Evolutionary conservation across 2,797 vertebrate species (phyloP).

Genomic region (Agapornis canus): DNA sequence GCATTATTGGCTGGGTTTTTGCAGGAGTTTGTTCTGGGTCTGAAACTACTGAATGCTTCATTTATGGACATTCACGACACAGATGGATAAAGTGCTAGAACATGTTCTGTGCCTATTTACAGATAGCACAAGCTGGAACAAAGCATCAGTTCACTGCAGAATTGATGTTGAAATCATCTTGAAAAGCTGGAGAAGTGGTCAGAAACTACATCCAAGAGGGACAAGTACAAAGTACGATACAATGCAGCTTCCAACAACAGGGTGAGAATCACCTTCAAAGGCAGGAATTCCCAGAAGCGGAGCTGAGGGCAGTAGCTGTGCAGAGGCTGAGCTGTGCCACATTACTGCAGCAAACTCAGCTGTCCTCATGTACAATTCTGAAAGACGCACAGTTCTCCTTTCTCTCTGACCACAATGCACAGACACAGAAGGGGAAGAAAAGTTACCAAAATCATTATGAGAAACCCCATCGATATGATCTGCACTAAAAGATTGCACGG

Average conservation of each 20-base stretch:
- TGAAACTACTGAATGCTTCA: background rate
- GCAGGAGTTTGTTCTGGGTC: background rate
- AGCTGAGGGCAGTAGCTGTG: background rate
- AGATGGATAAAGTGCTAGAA: background rate
- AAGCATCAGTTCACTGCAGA: background rate
- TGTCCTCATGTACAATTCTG: accelerated
- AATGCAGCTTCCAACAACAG: background rate
- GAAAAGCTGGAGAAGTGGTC: background rate
- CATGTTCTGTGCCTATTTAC: background rate
- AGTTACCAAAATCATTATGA: background rate
- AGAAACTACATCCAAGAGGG: accelerated
- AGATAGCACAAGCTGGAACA: background rate
- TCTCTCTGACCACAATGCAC: background rate
- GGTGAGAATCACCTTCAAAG: background rate
- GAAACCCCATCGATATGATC: background rate
- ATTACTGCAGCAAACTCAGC: background rate
- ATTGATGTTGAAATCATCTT: background rate
- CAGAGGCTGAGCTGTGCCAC: accelerated
- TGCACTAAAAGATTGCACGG: background rate
- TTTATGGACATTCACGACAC: background rate
- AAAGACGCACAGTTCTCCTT: background rate
- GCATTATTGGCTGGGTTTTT: background rate
- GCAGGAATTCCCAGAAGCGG: background rate
- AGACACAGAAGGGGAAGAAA: background rate
- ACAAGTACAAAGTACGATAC: accelerated